phyloP scores from a whole-genome alignment of 1,140 invertebrate species.

The Goniozus legneri region DNA sequence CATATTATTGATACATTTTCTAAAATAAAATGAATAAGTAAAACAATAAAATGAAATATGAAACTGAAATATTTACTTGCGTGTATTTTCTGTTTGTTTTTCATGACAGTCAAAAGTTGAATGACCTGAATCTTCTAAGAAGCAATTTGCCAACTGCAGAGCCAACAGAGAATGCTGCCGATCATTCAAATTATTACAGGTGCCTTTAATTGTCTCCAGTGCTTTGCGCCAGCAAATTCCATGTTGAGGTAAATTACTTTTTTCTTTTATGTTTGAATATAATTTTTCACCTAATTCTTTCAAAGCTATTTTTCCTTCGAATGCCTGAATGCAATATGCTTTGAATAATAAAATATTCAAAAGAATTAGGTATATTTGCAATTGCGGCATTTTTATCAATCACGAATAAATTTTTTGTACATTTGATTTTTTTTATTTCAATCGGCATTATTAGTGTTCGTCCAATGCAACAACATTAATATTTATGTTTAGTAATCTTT shows the following conservation, averaged over 20 bases:
- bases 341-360: not conserved
- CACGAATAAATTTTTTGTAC: too few relatives aligned
- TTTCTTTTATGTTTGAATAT: slow-evolving; percentile 34
- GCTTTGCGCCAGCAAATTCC: slow-evolving; percentile 64
- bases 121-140: slow-evolving; percentile 61
- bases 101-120: slow-evolving; percentile 54
- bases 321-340: too few relatives aligned
- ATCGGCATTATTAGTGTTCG: too few relatives aligned
- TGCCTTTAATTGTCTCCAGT: slow-evolving; percentile 53
- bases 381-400: too few relatives aligned
- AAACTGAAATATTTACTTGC: slow-evolving; percentile 26
- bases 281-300: slow-evolving; percentile 38
- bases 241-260: slow-evolving; percentile 54
- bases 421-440: too few relatives aligned
- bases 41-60: not conserved
- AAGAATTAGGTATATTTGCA: not conserved
- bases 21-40: slow-evolving; percentile 18
- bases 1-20: slow-evolving; percentile 59
- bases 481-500: too few relatives aligned
- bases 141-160: slow-evolving; percentile 65
- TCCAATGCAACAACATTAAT: too few relatives aligned
- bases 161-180: slow-evolving; percentile 61
- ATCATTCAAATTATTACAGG: slow-evolving; percentile 61
- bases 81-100: slow-evolving; percentile 38
- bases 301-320: slow-evolving; percentile 20